Percentiles rank a stretch among this genome's conserved stretches.
Conservation (phyloP, 2,888 invertebrate species). For the Myathropa florea region DNA sequence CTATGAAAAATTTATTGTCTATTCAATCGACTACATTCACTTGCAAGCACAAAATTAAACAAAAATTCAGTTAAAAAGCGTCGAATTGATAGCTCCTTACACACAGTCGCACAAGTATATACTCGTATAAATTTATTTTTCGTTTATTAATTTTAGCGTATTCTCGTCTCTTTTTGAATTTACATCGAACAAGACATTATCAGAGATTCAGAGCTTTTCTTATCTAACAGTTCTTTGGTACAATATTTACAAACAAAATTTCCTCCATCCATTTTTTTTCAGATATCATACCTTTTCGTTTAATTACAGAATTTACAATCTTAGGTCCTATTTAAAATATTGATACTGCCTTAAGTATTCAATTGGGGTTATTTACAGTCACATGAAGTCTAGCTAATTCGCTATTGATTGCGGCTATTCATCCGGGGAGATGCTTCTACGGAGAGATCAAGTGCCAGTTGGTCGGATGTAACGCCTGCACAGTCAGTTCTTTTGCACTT, state of each 20-base stretch:
- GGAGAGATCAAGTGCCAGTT: not conserved
- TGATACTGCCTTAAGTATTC: not conserved
- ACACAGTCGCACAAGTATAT: no score
- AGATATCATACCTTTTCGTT: constrained; percentile 11
- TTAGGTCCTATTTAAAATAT: not conserved
- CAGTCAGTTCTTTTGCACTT: not conserved
- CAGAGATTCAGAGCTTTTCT: not conserved
- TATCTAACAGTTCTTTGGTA: constrained; percentile 65
- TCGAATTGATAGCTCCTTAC: not conserved
- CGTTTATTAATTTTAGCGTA: not conserved
- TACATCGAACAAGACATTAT: not conserved
- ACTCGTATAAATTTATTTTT: not conserved
- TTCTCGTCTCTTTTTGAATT: not conserved
- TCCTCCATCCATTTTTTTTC: constrained; percentile 6
- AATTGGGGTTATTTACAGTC: not conserved
- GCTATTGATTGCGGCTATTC: not conserved
- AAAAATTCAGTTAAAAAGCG: not conserved
- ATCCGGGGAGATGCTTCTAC: not conserved
- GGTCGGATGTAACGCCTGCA: not conserved
- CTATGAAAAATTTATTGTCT: not conserved
- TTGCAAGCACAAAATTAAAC: not conserved
- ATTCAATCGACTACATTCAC: not conserved
- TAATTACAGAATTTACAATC: constrained; percentile 56
- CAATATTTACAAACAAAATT: constrained; percentile 53
- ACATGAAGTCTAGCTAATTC: not conserved